Evolutionary conservation across 2,113 vertebrate genomes (phyloP).

Genomic region (Alosa alosa): DNA sequence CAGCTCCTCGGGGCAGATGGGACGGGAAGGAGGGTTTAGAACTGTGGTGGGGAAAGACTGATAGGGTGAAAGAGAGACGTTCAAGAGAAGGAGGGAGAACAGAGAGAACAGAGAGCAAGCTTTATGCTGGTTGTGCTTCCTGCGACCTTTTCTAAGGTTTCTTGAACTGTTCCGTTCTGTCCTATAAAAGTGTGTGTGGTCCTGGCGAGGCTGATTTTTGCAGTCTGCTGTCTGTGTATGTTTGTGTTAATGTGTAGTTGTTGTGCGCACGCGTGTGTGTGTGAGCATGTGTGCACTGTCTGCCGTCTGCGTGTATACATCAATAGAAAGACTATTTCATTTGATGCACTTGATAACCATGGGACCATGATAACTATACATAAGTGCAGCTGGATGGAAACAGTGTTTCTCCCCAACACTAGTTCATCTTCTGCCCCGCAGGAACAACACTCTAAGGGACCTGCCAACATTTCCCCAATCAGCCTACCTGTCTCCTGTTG

Average conservation of each 20-base stretch:
- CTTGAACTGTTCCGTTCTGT: neutral
- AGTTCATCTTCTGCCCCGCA: neutral
- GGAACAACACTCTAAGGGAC: neutral
- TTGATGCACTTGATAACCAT: neutral
- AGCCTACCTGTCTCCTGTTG: conserved; percentile 16
- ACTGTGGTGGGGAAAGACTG: conserved; percentile 30
- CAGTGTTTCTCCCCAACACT: neutral
- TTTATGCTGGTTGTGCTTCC: neutral
- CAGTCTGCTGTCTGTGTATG: conserved; percentile 22
- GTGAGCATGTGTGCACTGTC: too few relatives aligned
- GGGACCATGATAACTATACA: neutral
- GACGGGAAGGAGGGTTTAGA: conserved; percentile 11
- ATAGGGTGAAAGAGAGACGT: neutral
- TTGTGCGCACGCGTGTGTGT: too few relatives aligned
- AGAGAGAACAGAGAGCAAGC: conserved; percentile 24
- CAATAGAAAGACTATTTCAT: neutral
- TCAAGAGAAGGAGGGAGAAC: conserved; percentile 16
- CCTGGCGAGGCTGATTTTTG: neutral
- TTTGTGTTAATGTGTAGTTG: neutral
- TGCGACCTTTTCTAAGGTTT: neutral
- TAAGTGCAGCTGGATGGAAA: neutral
- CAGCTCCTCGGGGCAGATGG: conserved; percentile 62
- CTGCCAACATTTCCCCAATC: conserved; percentile 10
- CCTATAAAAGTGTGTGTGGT: neutral
- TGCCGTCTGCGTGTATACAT: neutral